Conservation (phyloP, 2,888 invertebrate species). For the Apamea sordens region DNA sequence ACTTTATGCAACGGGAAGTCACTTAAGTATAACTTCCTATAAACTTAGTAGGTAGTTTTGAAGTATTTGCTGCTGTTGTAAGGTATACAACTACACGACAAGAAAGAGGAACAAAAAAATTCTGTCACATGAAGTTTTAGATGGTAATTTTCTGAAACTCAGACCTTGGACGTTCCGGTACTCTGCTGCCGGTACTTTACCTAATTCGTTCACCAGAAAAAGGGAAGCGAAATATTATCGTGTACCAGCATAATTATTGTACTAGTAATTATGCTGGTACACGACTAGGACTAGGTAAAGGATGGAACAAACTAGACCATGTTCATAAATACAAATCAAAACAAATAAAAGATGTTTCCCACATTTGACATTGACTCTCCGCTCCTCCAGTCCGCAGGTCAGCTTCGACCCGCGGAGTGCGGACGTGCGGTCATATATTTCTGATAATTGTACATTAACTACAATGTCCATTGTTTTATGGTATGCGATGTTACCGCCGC, state of each 20-base stretch:
- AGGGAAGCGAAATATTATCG: neutral
- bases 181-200: neutral
- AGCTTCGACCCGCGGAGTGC: conserved; percentile 40
- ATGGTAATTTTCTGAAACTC: conserved; percentile 5
- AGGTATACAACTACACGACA: neutral
- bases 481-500: conserved; percentile 57
- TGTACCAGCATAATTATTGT: neutral
- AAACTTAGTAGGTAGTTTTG: neutral
- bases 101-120: conserved; percentile 6
- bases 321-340: neutral
- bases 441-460: conserved; percentile 69
- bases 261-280: too few species aligned
- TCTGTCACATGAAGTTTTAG: neutral
- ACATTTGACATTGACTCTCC: conserved; percentile 22
- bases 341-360: conserved; percentile 1
- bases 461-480: conserved; percentile 72
- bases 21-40: neutral
- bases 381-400: conserved; percentile 8
- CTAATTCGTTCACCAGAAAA: neutral
- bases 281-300: neutral
- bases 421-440: conserved; percentile 60
- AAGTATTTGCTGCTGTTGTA: neutral
- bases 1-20: neutral
- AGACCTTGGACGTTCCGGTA: neutral
- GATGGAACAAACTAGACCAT: neutral